phyloP scores from a whole-genome alignment of 2,113 vertebrate species.

The Diadophis punctatus region DNA sequence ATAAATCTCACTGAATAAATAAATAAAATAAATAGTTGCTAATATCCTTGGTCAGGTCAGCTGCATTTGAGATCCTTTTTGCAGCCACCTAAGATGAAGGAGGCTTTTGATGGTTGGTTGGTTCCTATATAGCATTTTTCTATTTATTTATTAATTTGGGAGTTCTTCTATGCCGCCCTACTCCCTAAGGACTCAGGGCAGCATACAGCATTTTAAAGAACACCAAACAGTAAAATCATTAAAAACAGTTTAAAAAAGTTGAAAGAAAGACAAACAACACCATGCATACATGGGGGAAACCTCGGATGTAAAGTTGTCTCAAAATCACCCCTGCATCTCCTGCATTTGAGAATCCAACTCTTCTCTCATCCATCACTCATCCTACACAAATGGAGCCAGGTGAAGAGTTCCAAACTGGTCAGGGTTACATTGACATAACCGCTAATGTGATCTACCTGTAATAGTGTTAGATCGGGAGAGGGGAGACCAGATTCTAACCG shows the following conservation, averaged over 20 bases:
- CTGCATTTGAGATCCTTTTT: neutral
- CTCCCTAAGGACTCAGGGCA: too few relatives aligned
- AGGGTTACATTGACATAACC: neutral
- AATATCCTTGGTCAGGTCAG: neutral
- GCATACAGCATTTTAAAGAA: too few relatives aligned
- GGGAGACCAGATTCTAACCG: neutral
- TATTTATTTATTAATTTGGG: too few relatives aligned
- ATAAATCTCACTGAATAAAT: too few relatives aligned
- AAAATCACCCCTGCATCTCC: too few relatives aligned
- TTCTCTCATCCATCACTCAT: neutral
- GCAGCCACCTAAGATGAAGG: neutral
- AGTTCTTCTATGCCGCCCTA: too few relatives aligned
- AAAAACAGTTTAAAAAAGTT: too few relatives aligned
- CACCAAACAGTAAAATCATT: too few relatives aligned
- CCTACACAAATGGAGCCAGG: neutral
- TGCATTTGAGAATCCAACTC: neutral
- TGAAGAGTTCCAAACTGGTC: neutral
- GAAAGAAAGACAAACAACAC: too few relatives aligned
- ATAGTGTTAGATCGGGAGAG: neutral
- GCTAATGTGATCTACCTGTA: neutral
- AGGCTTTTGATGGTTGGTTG: neutral
- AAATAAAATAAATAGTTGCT: too few relatives aligned
- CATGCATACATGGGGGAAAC: too few relatives aligned
- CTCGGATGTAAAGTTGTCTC: too few relatives aligned
- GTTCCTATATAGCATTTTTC: neutral